phyloP scores from a whole-genome alignment of 2,797 vertebrate genomes.

The Pitangus sulphuratus region DNA sequence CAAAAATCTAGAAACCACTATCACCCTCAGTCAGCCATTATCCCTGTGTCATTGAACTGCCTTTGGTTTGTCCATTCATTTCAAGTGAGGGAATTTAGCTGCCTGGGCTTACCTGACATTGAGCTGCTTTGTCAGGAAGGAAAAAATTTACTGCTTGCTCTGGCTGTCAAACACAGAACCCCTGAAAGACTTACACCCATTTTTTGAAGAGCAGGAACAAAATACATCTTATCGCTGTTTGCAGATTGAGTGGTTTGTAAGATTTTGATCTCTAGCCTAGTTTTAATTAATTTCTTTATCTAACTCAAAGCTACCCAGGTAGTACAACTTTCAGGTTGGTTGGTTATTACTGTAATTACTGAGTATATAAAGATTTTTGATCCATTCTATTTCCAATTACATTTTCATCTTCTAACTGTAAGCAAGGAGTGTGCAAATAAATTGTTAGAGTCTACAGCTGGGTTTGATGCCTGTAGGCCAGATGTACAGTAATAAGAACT shows the following conservation, averaged over 20 bases:
- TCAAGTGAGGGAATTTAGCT: background rate
- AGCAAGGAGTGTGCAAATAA: background rate
- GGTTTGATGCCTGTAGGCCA: background rate
- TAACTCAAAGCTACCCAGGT: background rate
- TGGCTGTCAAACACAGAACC: background rate
- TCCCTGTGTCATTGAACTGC: background rate
- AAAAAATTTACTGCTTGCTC: background rate
- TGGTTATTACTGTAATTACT: background rate
- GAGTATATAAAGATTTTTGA: background rate
- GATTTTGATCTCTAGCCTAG: slow-evolving; percentile 14
- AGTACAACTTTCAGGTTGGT: background rate
- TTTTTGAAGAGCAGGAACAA: slow-evolving; percentile 13
- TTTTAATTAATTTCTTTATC: slow-evolving; percentile 50
- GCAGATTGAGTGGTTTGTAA: background rate
- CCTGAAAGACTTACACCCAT: background rate
- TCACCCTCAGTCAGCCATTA: background rate
- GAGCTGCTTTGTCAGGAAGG: background rate
- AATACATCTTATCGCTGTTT: background rate
- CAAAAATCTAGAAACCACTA: background rate
- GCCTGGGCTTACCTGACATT: background rate
- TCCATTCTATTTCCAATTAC: background rate
- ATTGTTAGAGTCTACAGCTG: background rate
- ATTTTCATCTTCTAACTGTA: background rate
- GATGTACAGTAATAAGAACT: background rate
- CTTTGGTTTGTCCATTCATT: background rate